Percentiles rank a stretch among this genome's conserved stretches.
Conservation (phyloP, 1,140 invertebrate genomes). For the Harlomillsia oculata region DNA sequence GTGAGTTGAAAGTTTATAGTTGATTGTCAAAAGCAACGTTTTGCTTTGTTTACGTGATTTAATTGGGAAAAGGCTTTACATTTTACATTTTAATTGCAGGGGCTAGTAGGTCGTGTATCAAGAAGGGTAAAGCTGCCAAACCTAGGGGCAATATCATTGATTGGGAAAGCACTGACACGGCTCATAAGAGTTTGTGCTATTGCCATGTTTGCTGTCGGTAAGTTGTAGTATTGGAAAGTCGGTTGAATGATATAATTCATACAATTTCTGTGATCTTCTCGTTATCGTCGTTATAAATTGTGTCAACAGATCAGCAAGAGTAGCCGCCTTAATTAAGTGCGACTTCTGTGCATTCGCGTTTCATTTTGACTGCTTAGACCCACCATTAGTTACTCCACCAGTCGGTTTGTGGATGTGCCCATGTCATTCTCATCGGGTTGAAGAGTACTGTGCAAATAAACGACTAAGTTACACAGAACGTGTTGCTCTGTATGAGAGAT, state of each 20-base stretch:
- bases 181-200: not conserved
- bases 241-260: not conserved
- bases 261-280: not conserved
- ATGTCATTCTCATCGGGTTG: slow-evolving; percentile 80
- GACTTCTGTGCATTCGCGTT: slow-evolving; percentile 85
- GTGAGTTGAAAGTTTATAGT: not conserved
- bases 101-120: not conserved
- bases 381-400: slow-evolving; percentile 75
- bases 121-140: not conserved
- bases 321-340: slow-evolving; percentile 66
- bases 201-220: not conserved
- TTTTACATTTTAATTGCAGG: not conserved
- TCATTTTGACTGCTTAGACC: slow-evolving; percentile 86
- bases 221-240: not conserved
- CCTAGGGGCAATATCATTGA: not conserved
- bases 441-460: slow-evolving; percentile 38
- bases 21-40: not conserved
- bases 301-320: not conserved
- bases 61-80: too few relatives aligned
- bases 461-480: not conserved
- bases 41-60: too few relatives aligned
- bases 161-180: not conserved
- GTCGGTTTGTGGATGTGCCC: slow-evolving; percentile 92
- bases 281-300: not conserved
- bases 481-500: not conserved